Conservation (phyloP, 2,888 invertebrate genomes). For the Imbricaverruca yamaguchii region DNA sequence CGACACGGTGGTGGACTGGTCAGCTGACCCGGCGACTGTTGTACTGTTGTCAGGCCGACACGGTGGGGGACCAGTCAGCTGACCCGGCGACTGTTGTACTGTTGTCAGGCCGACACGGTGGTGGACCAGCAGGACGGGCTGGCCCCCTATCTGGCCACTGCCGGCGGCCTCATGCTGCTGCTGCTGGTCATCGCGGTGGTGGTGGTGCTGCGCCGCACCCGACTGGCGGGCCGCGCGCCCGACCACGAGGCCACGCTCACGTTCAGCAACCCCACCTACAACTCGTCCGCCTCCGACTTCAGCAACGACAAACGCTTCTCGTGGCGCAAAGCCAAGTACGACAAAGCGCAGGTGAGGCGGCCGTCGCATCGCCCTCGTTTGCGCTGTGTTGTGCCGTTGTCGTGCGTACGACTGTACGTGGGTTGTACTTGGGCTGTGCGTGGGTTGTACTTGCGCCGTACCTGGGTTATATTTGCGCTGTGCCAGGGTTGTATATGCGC, state of each 20-base stretch:
- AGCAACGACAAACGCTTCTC: conserved; percentile 52
- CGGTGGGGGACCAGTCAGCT: too few species aligned
- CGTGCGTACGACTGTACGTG: not conserved
- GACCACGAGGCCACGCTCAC: conserved; percentile 58
- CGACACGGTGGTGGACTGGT: too few species aligned
- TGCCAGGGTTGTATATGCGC: not conserved
- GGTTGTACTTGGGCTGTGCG: not conserved
- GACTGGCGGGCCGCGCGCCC: conserved; percentile 33
- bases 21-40: too few species aligned
- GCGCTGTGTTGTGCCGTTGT: not conserved
- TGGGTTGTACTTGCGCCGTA: not conserved
- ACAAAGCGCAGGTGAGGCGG: conserved; percentile 38
- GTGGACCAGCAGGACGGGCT: conserved; percentile 17
- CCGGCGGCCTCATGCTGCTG: conserved; percentile 27
- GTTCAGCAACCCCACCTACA: conserved; percentile 84
- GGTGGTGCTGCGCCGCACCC: conserved; percentile 22
- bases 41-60: too few species aligned
- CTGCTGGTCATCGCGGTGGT: conserved; percentile 27
- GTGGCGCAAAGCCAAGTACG: conserved; percentile 70
- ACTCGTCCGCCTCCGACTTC: conserved; percentile 50
- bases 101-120: not conserved
- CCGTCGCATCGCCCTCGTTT: not conserved
- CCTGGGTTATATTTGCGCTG: not conserved
- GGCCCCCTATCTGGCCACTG: conserved; percentile 26
- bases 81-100: too few species aligned